A percentile compares a stretch with the other conserved stretches of the same genome.
Conservation (phyloP, 2,888 invertebrate species). For the Eremobia ochroleuca region DNA sequence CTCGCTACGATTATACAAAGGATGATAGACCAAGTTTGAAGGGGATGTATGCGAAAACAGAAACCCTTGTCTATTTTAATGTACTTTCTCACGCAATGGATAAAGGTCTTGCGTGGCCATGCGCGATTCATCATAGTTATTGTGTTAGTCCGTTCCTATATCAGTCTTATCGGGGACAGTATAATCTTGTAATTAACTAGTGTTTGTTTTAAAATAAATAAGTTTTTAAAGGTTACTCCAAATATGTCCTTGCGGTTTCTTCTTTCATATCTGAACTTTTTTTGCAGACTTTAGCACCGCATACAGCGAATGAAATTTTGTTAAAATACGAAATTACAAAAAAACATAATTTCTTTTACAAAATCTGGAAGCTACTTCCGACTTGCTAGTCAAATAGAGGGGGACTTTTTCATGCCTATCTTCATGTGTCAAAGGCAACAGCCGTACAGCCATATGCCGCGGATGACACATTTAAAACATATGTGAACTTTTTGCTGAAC, state of each 20-base stretch:
- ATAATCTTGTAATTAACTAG: slow-evolving; percentile 41
- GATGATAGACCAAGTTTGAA: slow-evolving; percentile 70
- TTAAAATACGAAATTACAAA: slow-evolving; percentile 28
- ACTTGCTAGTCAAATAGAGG: slow-evolving; percentile 76
- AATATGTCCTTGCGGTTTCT: slow-evolving; percentile 5
- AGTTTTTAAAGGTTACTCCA: slow-evolving; percentile 39
- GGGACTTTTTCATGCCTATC: slow-evolving; percentile 68
- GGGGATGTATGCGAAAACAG: slow-evolving; percentile 77
- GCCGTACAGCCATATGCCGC: slow-evolving; percentile 75
- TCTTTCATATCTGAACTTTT: slow-evolving; percentile 2
- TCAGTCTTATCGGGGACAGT: slow-evolving; percentile 54
- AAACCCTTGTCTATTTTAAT: slow-evolving; percentile 76
- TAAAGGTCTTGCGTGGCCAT: slow-evolving; percentile 66
- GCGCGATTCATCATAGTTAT: slow-evolving; percentile 58
- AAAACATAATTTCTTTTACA: slow-evolving; percentile 59
- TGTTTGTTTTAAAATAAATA: slow-evolving; percentile 18
- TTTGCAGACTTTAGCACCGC: slow-evolving; percentile 1
- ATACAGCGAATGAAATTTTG: slow-evolving; percentile 20
- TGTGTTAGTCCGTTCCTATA: slow-evolving; percentile 37
- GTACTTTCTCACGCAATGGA: slow-evolving; percentile 83
- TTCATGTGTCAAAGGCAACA: slow-evolving; percentile 64
- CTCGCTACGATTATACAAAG: slow-evolving; percentile 76
- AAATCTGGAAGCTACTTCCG: slow-evolving; percentile 77
- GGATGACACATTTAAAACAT: slow-evolving; percentile 83
- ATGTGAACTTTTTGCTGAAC: slow-evolving; percentile 77